phyloP scores from a whole-genome alignment of 2,113 vertebrate species.

The Equus przewalskii region DNA sequence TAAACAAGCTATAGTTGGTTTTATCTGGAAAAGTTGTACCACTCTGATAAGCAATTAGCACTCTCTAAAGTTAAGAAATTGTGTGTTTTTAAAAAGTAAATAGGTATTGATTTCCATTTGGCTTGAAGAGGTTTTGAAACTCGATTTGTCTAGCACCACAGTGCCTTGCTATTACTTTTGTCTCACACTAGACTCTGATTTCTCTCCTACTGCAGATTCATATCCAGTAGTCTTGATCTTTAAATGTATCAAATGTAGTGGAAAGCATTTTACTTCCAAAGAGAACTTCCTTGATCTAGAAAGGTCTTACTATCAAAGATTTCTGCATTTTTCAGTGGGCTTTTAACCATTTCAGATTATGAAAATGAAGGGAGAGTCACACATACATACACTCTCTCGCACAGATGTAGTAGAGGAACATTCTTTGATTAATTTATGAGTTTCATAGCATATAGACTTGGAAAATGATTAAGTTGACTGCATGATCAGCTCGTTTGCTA shows the following conservation, averaged over 20 bases:
- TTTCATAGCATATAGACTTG: not conserved
- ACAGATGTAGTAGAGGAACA: not conserved
- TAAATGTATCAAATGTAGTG: not conserved
- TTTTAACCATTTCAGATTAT: slow-evolving; percentile 52
- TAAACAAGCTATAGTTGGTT: not conserved
- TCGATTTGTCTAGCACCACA: slow-evolving; percentile 41
- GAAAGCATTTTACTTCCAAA: slow-evolving; percentile 7
- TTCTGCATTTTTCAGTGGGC: not conserved
- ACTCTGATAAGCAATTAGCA: slow-evolving; percentile 61
- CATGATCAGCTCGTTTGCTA: not conserved
- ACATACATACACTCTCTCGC: not conserved
- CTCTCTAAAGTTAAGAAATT: slow-evolving; percentile 38
- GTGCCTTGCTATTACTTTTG: not conserved
- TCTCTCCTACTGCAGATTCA: not conserved
- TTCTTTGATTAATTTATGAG: not conserved
- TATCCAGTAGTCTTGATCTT: not conserved
- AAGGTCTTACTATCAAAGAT: not conserved
- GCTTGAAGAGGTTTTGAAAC: slow-evolving; percentile 50
- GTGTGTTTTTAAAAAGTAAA: slow-evolving; percentile 59
- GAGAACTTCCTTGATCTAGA: not conserved
- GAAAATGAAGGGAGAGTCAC: not conserved
- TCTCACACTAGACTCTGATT: not conserved
- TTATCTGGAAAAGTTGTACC: slow-evolving; percentile 1
- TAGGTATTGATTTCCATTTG: slow-evolving; percentile 77
- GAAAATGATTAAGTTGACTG: not conserved